Percentiles rank a stretch among this genome's conserved stretches.
Conservation (phyloP, 1,140 invertebrate species). For the Heliothis subflexa region DNA sequence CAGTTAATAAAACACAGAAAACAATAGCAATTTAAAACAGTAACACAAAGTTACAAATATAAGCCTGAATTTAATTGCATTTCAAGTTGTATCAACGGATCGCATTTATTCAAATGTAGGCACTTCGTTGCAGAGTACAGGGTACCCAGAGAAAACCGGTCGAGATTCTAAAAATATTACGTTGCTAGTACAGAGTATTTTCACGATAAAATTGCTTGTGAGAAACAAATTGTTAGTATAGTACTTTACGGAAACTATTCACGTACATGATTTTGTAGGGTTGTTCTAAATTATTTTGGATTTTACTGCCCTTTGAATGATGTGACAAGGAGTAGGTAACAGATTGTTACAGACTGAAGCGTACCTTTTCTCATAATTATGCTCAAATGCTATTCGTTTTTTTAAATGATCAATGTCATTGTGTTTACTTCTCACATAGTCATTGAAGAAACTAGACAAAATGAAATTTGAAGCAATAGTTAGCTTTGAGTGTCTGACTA, state of each 20-base stretch:
- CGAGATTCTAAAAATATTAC: not conserved
- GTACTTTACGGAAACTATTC: not conserved
- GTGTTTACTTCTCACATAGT: too few relatives aligned
- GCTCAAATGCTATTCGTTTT: too few relatives aligned
- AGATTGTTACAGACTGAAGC: too few relatives aligned
- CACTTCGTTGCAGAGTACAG: constrained; percentile 11
- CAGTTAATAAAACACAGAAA: not conserved
- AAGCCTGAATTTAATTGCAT: constrained; percentile 26
- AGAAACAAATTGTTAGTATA: constrained; percentile 12
- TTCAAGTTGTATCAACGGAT: constrained; percentile 18
- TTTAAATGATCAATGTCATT: too few relatives aligned
- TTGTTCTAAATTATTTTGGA: too few relatives aligned
- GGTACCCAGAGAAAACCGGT: not conserved
- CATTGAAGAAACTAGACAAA: too few relatives aligned
- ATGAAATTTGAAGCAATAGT: too few relatives aligned
- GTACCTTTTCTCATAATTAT: too few relatives aligned
- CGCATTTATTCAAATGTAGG: constrained; percentile 35
- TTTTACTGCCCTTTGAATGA: too few relatives aligned
- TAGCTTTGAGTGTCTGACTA: not conserved
- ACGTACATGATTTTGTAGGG: too few relatives aligned
- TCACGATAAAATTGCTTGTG: not conserved
- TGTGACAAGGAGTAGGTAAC: too few relatives aligned
- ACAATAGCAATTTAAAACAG: constrained; percentile 14
- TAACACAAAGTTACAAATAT: constrained; percentile 1
- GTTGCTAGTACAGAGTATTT: constrained; percentile 8